phyloP scores from a whole-genome alignment of 1,140 invertebrate genomes.

The Drosophila auraria region DNA sequence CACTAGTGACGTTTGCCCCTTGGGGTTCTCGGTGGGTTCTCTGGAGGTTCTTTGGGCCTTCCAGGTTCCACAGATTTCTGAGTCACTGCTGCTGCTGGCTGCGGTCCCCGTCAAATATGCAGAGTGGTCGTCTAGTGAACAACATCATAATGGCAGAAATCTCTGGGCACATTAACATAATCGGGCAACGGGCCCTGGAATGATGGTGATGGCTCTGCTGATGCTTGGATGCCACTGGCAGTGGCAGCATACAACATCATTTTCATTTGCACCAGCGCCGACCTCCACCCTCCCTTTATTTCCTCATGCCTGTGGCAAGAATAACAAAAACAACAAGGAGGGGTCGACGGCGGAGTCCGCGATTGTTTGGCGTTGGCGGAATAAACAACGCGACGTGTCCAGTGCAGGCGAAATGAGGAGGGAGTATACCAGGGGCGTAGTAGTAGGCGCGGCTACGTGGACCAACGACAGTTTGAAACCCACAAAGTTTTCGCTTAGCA shows the following conservation, averaged over 20 bases:
- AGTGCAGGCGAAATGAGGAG: slow-evolving; percentile 56
- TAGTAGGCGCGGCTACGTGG: slow-evolving; percentile 12
- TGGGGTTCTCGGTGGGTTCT: slow-evolving; percentile 2
- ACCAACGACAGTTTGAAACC: slow-evolving; percentile 57
- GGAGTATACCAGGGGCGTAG: background rate
- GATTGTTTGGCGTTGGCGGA: slow-evolving; percentile 79
- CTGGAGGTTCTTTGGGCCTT: background rate
- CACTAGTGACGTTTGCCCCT: slow-evolving; percentile 33
- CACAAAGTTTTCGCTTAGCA: slow-evolving; percentile 73
- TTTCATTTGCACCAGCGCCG: slow-evolving; percentile 60
- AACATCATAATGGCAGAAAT: slow-evolving; percentile 75
- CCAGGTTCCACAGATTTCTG: slow-evolving; percentile 8
- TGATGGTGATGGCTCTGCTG: slow-evolving; percentile 44
- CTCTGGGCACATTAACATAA: slow-evolving; percentile 79
- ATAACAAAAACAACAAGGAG: slow-evolving; percentile 60
- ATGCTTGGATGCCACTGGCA: slow-evolving; percentile 50
- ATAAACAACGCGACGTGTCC: slow-evolving; percentile 81
- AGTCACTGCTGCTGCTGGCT: slow-evolving; percentile 25
- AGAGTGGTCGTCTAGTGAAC: slow-evolving; percentile 72
- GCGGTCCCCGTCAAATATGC: slow-evolving; percentile 66
- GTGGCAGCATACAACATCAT: slow-evolving; percentile 66
- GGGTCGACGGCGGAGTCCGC: slow-evolving; percentile 45
- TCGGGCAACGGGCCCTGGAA: slow-evolving; percentile 62
- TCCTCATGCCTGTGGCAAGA: slow-evolving; percentile 1
- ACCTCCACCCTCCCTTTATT: background rate